Conservation (phyloP, 2,888 invertebrate species). For the Altica lythri region DNA sequence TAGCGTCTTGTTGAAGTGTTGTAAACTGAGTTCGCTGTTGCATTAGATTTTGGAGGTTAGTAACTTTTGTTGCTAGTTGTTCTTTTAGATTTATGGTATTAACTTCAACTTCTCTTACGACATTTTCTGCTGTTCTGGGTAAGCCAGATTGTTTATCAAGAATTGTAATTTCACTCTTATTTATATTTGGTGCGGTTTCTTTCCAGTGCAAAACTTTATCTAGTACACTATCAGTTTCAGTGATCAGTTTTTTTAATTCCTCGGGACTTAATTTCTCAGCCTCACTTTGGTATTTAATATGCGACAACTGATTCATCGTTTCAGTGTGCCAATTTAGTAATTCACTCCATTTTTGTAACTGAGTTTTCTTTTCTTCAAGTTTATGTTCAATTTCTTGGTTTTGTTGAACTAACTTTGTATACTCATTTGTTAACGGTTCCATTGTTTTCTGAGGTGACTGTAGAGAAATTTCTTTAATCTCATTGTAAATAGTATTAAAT, state of each 20-base stretch:
- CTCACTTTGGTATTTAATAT: constrained; percentile 79
- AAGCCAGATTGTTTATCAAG: constrained; percentile 72
- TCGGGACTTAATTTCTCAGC: constrained; percentile 73
- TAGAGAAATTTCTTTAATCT: constrained; percentile 77
- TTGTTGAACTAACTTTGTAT: constrained; percentile 74
- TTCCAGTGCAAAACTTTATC: constrained; percentile 74
- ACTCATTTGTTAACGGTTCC: constrained; percentile 73
- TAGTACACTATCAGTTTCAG: constrained; percentile 71
- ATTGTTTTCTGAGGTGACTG: constrained; percentile 76
- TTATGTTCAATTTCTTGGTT: constrained; percentile 78
- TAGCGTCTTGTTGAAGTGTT: constrained; percentile 72
- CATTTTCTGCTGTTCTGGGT: constrained; percentile 72
- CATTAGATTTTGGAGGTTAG: constrained; percentile 71
- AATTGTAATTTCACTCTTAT: constrained; percentile 70
- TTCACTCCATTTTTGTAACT: constrained; percentile 82
- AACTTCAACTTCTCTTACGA: constrained; percentile 75
- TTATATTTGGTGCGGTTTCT: constrained; percentile 68
- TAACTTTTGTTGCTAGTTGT: constrained; percentile 69
- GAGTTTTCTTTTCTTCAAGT: constrained; percentile 73
- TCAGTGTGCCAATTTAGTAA: constrained; percentile 82
- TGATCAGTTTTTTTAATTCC: constrained; percentile 70
- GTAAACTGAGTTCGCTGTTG: constrained; percentile 78
- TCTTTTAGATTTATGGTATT: constrained; percentile 70
- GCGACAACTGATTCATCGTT: constrained; percentile 76
- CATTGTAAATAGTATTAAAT: constrained; percentile 78